phyloP scores from a whole-genome alignment of 1,140 invertebrate species.

The Bombus breviceps region DNA sequence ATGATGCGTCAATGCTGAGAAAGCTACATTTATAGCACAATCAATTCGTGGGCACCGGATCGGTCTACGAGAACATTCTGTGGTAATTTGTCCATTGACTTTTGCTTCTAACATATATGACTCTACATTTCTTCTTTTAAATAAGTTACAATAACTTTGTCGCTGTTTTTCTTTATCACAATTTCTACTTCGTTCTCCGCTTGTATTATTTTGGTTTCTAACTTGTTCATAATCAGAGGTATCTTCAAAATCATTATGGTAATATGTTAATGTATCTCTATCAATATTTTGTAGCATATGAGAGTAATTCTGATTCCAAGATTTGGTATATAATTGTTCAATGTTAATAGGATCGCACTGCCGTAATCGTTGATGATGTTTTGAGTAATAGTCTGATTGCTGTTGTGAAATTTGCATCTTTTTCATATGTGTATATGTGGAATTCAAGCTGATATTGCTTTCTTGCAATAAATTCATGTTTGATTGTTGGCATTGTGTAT shows the following conservation, averaged over 20 bases:
- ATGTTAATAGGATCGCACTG: neutral
- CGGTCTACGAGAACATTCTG: constrained; percentile 77
- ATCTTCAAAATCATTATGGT: constrained; percentile 13
- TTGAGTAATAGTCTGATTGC: constrained; percentile 23
- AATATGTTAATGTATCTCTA: neutral
- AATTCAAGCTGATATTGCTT: constrained; percentile 39
- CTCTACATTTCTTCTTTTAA: constrained; percentile 41
- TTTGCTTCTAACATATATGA: constrained; percentile 61
- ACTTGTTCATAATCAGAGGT: neutral
- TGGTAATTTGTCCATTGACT: constrained; percentile 64
- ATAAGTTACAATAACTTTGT: constrained; percentile 61
- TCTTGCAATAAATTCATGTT: constrained; percentile 39
- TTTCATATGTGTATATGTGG: neutral
- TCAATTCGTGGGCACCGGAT: constrained; percentile 77
- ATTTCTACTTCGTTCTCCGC: neutral
- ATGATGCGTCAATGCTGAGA: constrained; percentile 78
- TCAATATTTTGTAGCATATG: neutral
- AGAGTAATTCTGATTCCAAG: constrained; percentile 25
- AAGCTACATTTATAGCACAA: constrained; percentile 77
- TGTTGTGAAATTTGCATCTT: constrained; percentile 26
- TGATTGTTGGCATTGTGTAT: constrained; percentile 60
- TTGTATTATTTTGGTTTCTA: constrained; percentile 15
- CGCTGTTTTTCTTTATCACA: constrained; percentile 42
- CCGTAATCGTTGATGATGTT: constrained; percentile 49
- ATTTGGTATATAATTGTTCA: neutral